Evolutionary conservation across 2,888 invertebrate genomes (phyloP).

Genomic region (Ctenicera cuprea): DNA sequence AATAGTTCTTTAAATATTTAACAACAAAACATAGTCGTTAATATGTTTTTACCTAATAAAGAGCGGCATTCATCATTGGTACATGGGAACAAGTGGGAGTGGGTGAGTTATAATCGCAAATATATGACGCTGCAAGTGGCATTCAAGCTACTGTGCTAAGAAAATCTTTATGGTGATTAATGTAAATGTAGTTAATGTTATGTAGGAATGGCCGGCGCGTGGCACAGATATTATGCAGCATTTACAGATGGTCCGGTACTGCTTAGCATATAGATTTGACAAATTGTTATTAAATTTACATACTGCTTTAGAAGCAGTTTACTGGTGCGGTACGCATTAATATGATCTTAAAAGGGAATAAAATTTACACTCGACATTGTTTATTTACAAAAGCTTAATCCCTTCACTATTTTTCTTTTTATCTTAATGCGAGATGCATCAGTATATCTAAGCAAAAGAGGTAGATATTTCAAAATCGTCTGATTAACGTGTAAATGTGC

Average conservation of each 20-base stretch:
- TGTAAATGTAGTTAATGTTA: conserved; percentile 62
- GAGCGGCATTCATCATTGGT: conserved; percentile 48
- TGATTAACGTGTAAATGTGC: too few species aligned
- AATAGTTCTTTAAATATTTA: conserved; percentile 51
- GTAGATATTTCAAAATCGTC: too few species aligned
- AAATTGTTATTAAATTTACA: conserved; percentile 55
- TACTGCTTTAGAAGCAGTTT: conserved; percentile 53
- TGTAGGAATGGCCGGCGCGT: conserved; percentile 61
- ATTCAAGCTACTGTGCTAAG: conserved; percentile 57
- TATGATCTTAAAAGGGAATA: conserved; percentile 40
- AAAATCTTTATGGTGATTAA: conserved; percentile 61
- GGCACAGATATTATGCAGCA: conserved; percentile 61
- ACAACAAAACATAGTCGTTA: conserved; percentile 49
- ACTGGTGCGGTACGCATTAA: conserved; percentile 50
- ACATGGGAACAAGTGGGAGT: conserved; percentile 50
- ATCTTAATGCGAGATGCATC: too few species aligned
- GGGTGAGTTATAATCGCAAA: conserved; percentile 56
- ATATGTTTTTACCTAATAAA: conserved; percentile 53
- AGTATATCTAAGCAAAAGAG: too few species aligned
- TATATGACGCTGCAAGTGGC: conserved; percentile 55
- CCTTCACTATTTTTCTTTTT: not conserved
- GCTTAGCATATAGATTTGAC: conserved; percentile 55
- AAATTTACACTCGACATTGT: conserved; percentile 19
- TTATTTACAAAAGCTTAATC: conserved; percentile 35
- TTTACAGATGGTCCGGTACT: conserved; percentile 56